phyloP scores from a whole-genome alignment of 2,888 invertebrate genomes.

The Saturnia pavonia region DNA sequence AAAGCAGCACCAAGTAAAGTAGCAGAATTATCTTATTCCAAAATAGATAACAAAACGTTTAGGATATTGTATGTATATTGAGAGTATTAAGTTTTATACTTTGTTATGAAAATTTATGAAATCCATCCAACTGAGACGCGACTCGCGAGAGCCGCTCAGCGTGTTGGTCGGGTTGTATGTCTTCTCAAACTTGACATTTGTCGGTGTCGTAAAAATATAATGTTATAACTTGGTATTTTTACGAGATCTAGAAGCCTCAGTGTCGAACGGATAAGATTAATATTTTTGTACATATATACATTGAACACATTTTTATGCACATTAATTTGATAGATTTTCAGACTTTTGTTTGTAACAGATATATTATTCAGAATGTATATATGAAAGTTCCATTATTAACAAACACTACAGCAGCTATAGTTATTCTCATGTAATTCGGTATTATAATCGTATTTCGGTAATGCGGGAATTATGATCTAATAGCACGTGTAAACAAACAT shows the following conservation, averaged over 20 bases:
- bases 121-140: slow-evolving; percentile 36
- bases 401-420: too few relatives aligned
- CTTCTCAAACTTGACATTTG: slow-evolving; percentile 75
- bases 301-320: slow-evolving; percentile 3
- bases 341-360: too few relatives aligned
- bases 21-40: too few relatives aligned
- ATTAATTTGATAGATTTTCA: neutral
- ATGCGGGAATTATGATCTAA: too few relatives aligned
- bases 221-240: slow-evolving; percentile 73
- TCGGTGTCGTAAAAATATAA: slow-evolving; percentile 76
- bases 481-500: too few relatives aligned
- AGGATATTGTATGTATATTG: neutral
- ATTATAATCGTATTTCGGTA: too few relatives aligned
- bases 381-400: too few relatives aligned
- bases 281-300: slow-evolving; percentile 25
- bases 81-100: neutral
- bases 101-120: neutral
- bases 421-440: too few relatives aligned
- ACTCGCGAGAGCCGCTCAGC: slow-evolving; percentile 32
- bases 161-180: slow-evolving; percentile 32
- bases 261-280: slow-evolving; percentile 52
- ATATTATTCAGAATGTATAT: too few relatives aligned
- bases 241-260: slow-evolving; percentile 60
- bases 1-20: too few relatives aligned
- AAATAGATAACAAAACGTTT: too few relatives aligned